Base-by-base conservation (phyloP, 2,797 vertebrate genomes). In the Melanotaenia boesemani region DNA sequence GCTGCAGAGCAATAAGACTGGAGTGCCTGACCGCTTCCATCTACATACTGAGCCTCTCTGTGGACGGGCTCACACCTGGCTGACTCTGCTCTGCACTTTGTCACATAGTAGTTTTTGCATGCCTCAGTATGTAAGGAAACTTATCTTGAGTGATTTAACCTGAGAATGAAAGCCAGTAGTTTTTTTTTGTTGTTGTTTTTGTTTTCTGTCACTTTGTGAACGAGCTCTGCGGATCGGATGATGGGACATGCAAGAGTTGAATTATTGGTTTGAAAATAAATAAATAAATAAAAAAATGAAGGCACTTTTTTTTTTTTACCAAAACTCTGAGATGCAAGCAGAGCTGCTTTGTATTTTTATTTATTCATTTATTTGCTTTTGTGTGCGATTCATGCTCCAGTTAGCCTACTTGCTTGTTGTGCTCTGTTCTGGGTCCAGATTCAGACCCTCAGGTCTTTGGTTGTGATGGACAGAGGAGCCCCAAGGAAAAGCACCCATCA, bases 1-100 rank as follows among this genome's bases (percentile, higher is more conserved):
- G 85, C 59, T 77, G 65, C 76, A 75, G 76, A 85, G 83, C 82
- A 82, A 84, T 80, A 76, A 77, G 76, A 67, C 55, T n/a, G 63
- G 78, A 62, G 72, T 73, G 69, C 64, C 54, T 16, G 77, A n/a
- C 64, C 39, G 24, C n/a, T 37, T 88, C 76, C 65, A 72, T 65
- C 62, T 72, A 34, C 68, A 60, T 52, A 70, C 20, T 30, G 60
- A 76, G 73, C 59, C 44, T 59, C 46, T 55, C 50, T 75, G 83
- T 75, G 63, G 70, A 58, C 28, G 2, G 63, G 44, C 61, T 4
- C 72, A 81, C 75, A 84, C 70, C 79, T 82, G 84, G 74, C 59
- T 84, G 71, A 76, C 36, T 72, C 63, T 50, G 72, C 41, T 46
- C 59, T 64, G 46, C 30, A 52, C 62, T 56, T 63, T 68, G 54